Evolutionary conservation across 2,113 vertebrate species (phyloP).

Genomic region (Callospermophilus lateralis): DNA sequence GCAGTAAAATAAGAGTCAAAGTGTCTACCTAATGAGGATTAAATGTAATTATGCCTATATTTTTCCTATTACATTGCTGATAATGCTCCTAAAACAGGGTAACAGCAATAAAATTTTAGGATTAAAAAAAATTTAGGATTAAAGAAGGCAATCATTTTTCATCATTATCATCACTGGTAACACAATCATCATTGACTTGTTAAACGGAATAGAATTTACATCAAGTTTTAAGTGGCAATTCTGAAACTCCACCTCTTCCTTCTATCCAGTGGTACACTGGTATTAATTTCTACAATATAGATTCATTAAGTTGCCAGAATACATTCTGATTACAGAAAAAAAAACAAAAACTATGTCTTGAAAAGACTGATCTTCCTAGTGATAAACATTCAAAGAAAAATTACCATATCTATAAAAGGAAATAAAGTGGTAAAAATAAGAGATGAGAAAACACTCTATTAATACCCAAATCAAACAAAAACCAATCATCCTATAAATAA

Average conservation of each 20-base stretch:
- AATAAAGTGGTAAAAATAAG: conserved; percentile 23
- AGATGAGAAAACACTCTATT: not conserved
- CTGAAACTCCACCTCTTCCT: not conserved
- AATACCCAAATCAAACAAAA: not conserved
- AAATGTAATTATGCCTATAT: not conserved
- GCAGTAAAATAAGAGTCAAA: not conserved
- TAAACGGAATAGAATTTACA: not conserved
- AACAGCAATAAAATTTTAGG: not conserved
- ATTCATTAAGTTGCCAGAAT: not conserved
- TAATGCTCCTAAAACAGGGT: not conserved
- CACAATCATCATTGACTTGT: not conserved
- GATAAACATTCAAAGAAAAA: not conserved
- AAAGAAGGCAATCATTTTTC: not conserved
- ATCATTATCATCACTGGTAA: not conserved
- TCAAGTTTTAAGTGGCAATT: not conserved
- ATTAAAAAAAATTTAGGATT: not conserved
- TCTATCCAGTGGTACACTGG: not conserved
- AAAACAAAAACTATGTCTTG: not conserved
- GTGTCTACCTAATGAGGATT: not conserved
- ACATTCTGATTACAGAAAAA: not conserved
- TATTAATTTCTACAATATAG: not conserved
- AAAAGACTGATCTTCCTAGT: not conserved
- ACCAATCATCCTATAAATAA: not conserved
- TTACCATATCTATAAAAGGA: not conserved
- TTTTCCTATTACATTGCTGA: not conserved